Base-by-base conservation (phyloP, 2,888 invertebrate genomes). In the Lasioglossum leucozonium region DNA sequence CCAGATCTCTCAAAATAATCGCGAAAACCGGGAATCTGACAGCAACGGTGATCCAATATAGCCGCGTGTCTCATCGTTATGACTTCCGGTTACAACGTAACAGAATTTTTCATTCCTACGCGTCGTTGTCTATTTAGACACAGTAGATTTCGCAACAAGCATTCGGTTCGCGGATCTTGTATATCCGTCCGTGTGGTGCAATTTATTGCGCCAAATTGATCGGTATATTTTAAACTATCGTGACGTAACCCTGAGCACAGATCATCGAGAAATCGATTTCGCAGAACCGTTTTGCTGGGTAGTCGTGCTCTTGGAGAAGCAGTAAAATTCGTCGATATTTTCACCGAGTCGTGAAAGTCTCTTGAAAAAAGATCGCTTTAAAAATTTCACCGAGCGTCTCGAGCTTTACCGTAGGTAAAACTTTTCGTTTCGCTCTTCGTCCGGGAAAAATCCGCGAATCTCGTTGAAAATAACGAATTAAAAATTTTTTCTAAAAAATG, bases 1-100 rank as follows among this genome's bases (percentile, higher is more conserved):
- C 18, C 71, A 80, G 30, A 76, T 76, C 42, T 76, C 42, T 67
- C 77, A 62, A 80, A 72, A 75, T 71, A 71, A 83, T 55, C 30
- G 26, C 51, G 4, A 51, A 58, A 58, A 58, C 42, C 16, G 26
- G 6, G 62, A 75, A 47, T 72, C n/a, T 16, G 30, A 62, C 34
- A 71, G 18, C 13, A 30, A 11, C 30, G 16, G 30, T 30, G 6
- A 62, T 62, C 0, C 30, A 16, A 44, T 44, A 44, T 44, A 44
- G 44, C 16, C 16, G 16, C 4, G 16, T 5, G 44, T 44, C 16
- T 30, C 16, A 16, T 16, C 62, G 26, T 13, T 30, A 13, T 26
- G 10, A 13, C 26, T 11, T 16, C 26, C 6, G 62, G 62, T 30
- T 30, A 6, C 30, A 62, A 30, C 26, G 62, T 5, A 11, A 37